A percentile compares a stretch with the other conserved stretches of the same genome.
phyloP scores from a whole-genome alignment of 2,888 invertebrate species.

The Rhyacophila evoluta region DNA sequence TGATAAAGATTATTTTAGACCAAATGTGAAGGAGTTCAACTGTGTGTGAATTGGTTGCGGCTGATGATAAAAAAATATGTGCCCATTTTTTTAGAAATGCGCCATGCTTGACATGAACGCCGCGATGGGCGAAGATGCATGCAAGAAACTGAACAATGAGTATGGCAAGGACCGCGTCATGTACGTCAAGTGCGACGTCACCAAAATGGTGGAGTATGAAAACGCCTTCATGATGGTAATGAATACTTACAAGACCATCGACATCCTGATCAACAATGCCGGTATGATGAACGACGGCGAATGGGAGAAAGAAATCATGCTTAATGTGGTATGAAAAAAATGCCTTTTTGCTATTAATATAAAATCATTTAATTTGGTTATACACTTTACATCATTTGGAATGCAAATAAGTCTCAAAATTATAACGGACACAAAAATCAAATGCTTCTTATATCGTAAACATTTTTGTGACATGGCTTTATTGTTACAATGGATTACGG shows the following conservation, averaged over 20 bases:
- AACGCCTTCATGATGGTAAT: slow-evolving; percentile 60
- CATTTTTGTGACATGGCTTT: no score
- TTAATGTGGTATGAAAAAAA: slow-evolving; percentile 60
- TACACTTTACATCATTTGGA: no score
- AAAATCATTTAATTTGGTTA: no score
- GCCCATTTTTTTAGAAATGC: slow-evolving; percentile 39
- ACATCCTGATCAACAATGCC: slow-evolving; percentile 66
- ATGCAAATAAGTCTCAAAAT: no score
- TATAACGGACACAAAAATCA: no score
- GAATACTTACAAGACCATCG: slow-evolving; percentile 61
- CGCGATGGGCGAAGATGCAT: slow-evolving; percentile 62
- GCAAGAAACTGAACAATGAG: slow-evolving; percentile 62
- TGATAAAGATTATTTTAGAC: no score
- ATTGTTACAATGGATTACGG: no score
- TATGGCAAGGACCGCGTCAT: slow-evolving; percentile 64
- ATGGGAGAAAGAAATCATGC: slow-evolving; percentile 59
- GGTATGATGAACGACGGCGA: slow-evolving; percentile 60
- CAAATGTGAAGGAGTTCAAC: no score
- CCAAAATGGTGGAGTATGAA: slow-evolving; percentile 62
- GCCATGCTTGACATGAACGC: slow-evolving; percentile 60
- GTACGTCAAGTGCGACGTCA: slow-evolving; percentile 69
- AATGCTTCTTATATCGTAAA: no score
- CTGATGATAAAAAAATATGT: no score
- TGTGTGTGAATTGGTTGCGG: no score
- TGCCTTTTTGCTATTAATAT: no score